Evolutionary conservation across 2,888 invertebrate species (phyloP).

Genomic region (Disparrhopalites patrizii): DNA sequence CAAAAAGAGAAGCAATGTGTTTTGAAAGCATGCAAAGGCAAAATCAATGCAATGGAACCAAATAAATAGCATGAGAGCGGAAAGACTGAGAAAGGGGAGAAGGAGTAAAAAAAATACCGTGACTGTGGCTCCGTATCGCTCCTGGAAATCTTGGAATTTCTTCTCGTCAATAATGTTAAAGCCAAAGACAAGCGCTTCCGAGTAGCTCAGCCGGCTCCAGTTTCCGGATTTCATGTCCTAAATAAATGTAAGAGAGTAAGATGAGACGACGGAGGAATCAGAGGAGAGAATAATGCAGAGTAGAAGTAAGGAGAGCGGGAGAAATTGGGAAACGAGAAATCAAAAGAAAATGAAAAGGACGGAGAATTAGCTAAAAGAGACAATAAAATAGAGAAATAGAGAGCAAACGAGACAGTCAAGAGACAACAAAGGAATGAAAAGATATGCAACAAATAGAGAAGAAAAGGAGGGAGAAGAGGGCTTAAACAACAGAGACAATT

Average conservation of each 20-base stretch:
- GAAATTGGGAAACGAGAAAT: neutral
- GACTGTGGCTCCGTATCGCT: conserved; percentile 25
- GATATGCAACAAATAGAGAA: no score
- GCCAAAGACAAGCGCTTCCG: conserved; percentile 47
- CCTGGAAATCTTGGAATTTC: conserved; percentile 43
- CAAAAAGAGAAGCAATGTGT: no score
- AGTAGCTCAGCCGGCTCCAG: conserved; percentile 46
- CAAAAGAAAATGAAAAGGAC: no score
- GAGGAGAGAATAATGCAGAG: no score
- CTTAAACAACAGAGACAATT: no score
- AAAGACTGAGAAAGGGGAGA: no score
- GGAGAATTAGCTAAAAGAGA: neutral
- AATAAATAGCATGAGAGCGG: no score
- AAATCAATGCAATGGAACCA: no score
- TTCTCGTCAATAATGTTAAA: conserved; percentile 44
- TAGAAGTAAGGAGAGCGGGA: no score
- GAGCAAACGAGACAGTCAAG: neutral
- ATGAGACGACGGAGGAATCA: neutral
- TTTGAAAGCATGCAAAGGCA: no score
- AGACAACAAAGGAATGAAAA: no score
- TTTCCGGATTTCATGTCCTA: conserved; percentile 47
- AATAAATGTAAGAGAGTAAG: conserved; percentile 1
- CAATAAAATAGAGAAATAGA: neutral
- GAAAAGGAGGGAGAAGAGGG: no score
- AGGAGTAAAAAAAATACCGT: neutral